Conservation (phyloP, 2,113 vertebrate species). For the Pholis gunnellus region DNA sequence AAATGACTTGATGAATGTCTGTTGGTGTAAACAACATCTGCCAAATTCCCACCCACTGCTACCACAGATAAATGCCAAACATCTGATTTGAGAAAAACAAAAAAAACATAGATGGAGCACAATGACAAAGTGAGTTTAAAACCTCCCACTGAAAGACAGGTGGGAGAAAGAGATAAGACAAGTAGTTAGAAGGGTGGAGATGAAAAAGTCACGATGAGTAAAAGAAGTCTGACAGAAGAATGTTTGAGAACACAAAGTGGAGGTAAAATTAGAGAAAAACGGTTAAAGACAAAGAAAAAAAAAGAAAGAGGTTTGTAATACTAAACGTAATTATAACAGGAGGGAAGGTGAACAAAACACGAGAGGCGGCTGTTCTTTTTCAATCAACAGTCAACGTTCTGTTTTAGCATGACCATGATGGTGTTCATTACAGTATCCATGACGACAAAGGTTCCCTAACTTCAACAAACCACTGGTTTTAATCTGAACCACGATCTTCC, state of each 20-base stretch:
- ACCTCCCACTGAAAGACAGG: slow-evolving; percentile 50
- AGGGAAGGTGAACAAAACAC: neutral
- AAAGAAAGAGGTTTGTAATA: neutral
- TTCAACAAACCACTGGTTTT: neutral
- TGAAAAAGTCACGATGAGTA: neutral
- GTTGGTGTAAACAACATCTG: slow-evolving; percentile 58
- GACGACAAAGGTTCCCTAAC: neutral
- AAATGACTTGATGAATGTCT: slow-evolving; percentile 40
- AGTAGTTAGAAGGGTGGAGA: neutral
- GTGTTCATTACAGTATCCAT: neutral
- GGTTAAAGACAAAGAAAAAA: neutral
- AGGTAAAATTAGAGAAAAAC: neutral
- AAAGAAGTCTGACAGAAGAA: neutral
- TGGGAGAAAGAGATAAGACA: slow-evolving; percentile 22
- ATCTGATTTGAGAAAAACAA: slow-evolving; percentile 18
- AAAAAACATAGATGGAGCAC: slow-evolving; percentile 22
- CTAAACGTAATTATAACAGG: neutral
- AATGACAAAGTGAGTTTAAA: slow-evolving; percentile 37
- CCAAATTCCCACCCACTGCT: slow-evolving; percentile 35
- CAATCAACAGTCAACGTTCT: neutral
- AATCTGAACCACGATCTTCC: neutral
- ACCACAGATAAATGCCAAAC: slow-evolving; percentile 27
- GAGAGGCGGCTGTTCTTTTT: neutral
- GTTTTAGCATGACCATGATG: neutral
- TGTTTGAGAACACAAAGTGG: neutral